Conservation (phyloP, 2,888 invertebrate genomes). For the Agelastica alni region DNA sequence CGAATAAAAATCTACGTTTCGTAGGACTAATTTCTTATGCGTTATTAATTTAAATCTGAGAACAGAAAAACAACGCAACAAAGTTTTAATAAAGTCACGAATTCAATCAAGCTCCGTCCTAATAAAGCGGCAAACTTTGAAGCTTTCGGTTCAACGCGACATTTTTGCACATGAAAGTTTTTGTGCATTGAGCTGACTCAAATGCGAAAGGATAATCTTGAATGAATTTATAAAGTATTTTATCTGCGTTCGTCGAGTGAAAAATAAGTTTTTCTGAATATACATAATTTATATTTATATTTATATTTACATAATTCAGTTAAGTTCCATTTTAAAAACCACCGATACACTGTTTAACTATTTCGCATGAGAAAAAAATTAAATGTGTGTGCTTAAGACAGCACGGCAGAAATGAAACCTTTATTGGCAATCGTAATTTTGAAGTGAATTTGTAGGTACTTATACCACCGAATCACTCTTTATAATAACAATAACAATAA, state of each 20-base stretch:
- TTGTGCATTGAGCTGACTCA: not conserved
- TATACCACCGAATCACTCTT: no score
- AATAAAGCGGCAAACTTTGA: conserved; percentile 6
- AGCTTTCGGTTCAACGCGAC: not conserved
- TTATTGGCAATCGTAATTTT: no score
- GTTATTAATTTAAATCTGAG: conserved; percentile 2
- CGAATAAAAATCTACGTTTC: conserved; percentile 2
- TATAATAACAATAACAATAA: no score
- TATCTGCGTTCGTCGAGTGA: not conserved
- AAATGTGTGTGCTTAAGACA: no score
- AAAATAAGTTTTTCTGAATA: no score
- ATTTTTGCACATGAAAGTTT: conserved; percentile 5
- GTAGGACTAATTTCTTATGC: not conserved
- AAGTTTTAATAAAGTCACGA: conserved; percentile 17
- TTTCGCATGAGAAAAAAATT: no score
- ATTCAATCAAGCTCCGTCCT: conserved; percentile 3
- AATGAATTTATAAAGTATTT: not conserved
- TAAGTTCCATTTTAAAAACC: no score
- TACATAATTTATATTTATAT: no score
- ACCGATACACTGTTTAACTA: no score
- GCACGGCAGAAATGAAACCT: no score
- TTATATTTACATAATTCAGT: no score
- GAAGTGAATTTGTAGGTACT: no score
- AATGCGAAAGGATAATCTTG: not conserved
- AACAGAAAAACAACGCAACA: not conserved